These are phyloP conservation scores for Dasypogon diadema DNA, from an alignment of 2,888 invertebrate genomes.

Conservation along the genomic window DNA sequence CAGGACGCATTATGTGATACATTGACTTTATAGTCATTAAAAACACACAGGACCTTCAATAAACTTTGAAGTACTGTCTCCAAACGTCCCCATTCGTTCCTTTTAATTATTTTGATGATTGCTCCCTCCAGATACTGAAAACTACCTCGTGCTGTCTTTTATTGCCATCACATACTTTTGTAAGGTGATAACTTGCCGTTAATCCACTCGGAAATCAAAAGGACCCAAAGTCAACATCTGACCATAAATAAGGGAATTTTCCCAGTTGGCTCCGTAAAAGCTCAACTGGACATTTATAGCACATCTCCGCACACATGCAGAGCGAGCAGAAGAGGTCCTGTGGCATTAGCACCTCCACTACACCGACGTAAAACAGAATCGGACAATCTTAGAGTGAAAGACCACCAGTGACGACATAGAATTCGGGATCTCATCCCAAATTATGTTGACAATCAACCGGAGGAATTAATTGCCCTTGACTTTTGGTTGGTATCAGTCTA, in stretches of 20 bases:
- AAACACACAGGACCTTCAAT: neutral
- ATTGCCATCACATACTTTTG: constrained; percentile 33
- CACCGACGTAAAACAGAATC: neutral
- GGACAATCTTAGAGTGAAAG: neutral
- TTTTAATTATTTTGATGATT: constrained; percentile 35
- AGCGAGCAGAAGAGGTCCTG: neutral
- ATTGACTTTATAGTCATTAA: neutral
- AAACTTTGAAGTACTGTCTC: neutral
- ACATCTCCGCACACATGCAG: neutral
- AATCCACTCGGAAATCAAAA: constrained; percentile 36
- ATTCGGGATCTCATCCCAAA: constrained; percentile 39
- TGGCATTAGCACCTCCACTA: neutral
- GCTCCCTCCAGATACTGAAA: constrained; percentile 13
- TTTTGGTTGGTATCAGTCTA: constrained; percentile 19
- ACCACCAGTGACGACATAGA: constrained; percentile 7
- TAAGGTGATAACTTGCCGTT: constrained; percentile 39
- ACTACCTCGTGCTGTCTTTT: constrained; percentile 39
- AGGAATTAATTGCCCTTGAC: constrained; percentile 38
- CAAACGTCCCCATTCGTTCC: neutral
- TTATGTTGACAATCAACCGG: constrained; percentile 37
- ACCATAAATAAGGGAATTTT: constrained; percentile 42
- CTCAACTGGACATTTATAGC: constrained; percentile 2
- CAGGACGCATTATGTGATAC: too few species aligned
- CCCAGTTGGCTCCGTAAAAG: constrained; percentile 2
- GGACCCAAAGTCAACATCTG: constrained; percentile 32